Percentiles rank a stretch among this genome's conserved stretches.
These are phyloP conservation scores for Hormaphis cornu DNA, from an alignment of 1,140 invertebrate species.

Conservation along the genomic window DNA sequence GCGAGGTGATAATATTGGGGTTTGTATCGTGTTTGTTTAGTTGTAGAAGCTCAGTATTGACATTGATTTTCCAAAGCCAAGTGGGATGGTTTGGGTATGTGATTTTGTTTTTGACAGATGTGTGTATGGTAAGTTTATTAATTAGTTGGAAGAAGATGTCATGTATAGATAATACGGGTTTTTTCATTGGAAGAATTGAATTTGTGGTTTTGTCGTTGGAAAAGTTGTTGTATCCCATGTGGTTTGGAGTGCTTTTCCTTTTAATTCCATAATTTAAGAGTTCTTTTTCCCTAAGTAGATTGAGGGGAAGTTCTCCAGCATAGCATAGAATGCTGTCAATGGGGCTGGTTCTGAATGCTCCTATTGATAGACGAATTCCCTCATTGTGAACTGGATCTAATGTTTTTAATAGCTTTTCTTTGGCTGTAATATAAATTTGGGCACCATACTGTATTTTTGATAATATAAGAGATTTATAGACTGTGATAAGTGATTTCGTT, in stretches of 20 bases:
- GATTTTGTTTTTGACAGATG: background rate
- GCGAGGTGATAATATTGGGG: background rate
- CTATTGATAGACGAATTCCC: background rate
- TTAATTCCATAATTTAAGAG: background rate
- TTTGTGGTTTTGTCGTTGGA: background rate
- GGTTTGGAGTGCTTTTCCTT: background rate
- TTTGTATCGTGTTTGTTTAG: background rate
- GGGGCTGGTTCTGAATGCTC: background rate
- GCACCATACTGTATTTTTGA: background rate
- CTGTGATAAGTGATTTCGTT: background rate
- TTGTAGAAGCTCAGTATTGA: background rate
- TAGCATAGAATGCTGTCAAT: background rate
- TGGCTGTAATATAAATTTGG: background rate
- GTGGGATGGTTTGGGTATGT: background rate
- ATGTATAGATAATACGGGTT: background rate
- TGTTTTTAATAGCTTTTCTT: slow-evolving; percentile 1
- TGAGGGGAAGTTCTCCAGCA: background rate
- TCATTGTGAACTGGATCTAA: background rate
- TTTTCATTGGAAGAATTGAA: background rate
- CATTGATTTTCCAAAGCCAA: background rate
- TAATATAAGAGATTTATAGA: background rate
- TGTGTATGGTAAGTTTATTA: no score
- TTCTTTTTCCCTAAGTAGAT: background rate
- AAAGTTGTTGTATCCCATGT: background rate
- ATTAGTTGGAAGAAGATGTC: background rate